Conservation (phyloP, 2,888 invertebrate species). For the Gnatocerus cornutus region DNA sequence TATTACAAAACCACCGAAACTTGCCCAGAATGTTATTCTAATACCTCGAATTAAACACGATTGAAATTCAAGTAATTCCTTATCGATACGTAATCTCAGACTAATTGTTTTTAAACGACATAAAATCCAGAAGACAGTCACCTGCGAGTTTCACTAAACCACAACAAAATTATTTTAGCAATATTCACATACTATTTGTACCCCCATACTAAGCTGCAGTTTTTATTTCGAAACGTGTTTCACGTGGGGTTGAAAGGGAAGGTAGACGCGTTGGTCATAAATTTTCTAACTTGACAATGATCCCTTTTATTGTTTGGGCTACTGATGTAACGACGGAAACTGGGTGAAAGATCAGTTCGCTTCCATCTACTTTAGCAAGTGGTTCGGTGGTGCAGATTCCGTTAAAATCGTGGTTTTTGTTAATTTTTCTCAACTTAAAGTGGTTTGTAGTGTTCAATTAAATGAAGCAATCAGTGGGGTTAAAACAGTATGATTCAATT, state of each 20-base stretch:
- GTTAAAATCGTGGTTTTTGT: no score
- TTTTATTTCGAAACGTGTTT: constrained; percentile 28
- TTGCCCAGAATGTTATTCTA: background rate
- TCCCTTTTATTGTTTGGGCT: constrained; percentile 72
- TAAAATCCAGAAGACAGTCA: constrained; percentile 43
- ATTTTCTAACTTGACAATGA: constrained; percentile 74
- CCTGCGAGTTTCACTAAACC: constrained; percentile 4
- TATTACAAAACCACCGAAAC: background rate
- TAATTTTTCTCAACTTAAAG: no score
- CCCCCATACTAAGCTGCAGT: constrained; percentile 2
- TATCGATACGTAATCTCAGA: constrained; percentile 36
- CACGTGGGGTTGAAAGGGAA: constrained; percentile 61
- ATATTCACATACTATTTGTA: no score
- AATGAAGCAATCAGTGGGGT: no score
- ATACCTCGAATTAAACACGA: constrained; percentile 8
- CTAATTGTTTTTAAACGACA: constrained; percentile 50
- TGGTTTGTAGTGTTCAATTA: background rate
- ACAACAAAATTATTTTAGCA: no score
- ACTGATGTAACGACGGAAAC: constrained; percentile 62
- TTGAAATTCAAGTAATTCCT: constrained; percentile 32
- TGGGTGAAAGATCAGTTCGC: constrained; percentile 62
- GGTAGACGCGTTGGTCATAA: constrained; percentile 70
- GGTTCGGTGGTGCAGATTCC: constrained; percentile 45
- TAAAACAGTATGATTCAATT: no score
- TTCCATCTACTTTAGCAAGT: constrained; percentile 61